Evolutionary conservation across 2,113 vertebrate species (phyloP).

Genomic region (Colinus virginianus): DNA sequence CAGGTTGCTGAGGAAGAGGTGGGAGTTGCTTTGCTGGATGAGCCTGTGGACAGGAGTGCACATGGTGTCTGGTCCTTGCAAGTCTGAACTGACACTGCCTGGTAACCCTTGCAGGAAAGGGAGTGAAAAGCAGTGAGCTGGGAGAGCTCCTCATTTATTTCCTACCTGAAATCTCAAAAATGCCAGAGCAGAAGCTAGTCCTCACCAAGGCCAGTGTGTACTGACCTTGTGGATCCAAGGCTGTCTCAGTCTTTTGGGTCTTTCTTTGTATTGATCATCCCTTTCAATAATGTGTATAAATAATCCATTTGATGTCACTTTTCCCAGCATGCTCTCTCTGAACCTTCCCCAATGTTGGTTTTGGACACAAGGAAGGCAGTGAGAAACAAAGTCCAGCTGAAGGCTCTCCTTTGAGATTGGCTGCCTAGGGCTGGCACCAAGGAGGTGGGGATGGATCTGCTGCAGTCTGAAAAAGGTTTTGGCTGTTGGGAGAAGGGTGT

Average conservation of each 20-base stretch:
- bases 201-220: background rate
- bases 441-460: background rate
- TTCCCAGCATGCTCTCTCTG: background rate
- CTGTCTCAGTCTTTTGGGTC: background rate
- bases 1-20: background rate
- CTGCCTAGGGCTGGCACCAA: background rate
- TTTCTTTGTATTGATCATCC: slow-evolving; percentile 12
- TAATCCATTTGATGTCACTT: slow-evolving; percentile 25
- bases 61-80: fast-evolving
- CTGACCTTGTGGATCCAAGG: background rate
- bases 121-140: background rate
- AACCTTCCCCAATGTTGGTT: background rate
- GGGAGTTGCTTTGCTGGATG: background rate
- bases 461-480: background rate
- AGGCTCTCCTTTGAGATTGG: background rate
- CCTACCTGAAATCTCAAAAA: background rate
- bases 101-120: background rate
- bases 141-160: background rate
- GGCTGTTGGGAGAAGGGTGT: fast-evolving
- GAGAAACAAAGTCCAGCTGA: background rate
- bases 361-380: background rate
- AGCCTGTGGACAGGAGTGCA: fast-evolving
- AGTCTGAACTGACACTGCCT: background rate
- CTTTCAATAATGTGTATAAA: background rate
- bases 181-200: background rate